Evolutionary conservation across 2,888 invertebrate species (phyloP).

Genomic region (Stegophylla sp.): DNA sequence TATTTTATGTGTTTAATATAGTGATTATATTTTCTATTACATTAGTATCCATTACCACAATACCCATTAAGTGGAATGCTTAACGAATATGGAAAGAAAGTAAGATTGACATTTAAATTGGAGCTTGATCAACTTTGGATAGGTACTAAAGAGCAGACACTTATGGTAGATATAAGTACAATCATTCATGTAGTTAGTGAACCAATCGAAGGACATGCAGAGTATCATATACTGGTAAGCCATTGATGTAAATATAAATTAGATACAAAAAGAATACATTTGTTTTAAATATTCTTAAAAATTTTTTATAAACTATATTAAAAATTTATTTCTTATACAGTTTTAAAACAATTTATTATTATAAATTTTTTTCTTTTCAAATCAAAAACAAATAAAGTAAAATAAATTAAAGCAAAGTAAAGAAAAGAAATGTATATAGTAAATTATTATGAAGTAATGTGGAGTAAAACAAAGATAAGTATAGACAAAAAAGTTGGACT

Average conservation of each 20-base stretch:
- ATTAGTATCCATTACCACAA: constrained; percentile 79
- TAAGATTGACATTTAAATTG: constrained; percentile 88
- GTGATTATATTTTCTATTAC: neutral
- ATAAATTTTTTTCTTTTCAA: no score
- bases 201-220: constrained; percentile 85
- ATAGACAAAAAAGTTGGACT: no score
- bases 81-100: constrained; percentile 87
- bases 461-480: no score
- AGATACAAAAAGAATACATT: neutral
- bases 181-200: constrained; percentile 82
- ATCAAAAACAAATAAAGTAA: no score
- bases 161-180: constrained; percentile 87
- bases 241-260: neutral
- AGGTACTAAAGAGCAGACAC: constrained; percentile 90
- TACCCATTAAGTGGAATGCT: constrained; percentile 87
- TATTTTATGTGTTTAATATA: neutral
- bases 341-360: no score
- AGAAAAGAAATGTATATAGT: no score
- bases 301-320: no score
- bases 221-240: constrained; percentile 88
- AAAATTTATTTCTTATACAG: no score
- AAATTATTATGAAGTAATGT: no score
- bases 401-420: no score
- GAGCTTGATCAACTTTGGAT: constrained; percentile 90
- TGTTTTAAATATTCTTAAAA: no score